phyloP scores from a whole-genome alignment of 1,140 invertebrate species.

The Aradophagus sp. region DNA sequence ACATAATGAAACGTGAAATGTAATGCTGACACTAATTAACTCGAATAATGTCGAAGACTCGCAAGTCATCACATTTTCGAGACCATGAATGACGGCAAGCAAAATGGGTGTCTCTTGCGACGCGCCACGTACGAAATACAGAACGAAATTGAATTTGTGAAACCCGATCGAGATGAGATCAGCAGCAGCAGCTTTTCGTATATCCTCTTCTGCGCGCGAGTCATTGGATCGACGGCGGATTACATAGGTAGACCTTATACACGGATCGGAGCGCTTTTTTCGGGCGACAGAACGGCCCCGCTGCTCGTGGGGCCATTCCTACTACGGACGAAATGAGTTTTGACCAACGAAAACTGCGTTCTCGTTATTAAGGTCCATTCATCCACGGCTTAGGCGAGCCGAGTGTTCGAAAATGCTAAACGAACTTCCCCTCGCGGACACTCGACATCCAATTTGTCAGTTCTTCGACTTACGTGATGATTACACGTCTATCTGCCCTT shows the following conservation, averaged over 20 bases:
- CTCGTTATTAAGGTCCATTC: conserved; percentile 69
- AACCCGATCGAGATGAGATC: too few relatives aligned
- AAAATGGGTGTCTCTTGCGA: too few relatives aligned
- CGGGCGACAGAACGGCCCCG: conserved; percentile 23
- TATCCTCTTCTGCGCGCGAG: conserved; percentile 51
- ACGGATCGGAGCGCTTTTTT: conserved; percentile 53
- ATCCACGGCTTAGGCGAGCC: conserved; percentile 57
- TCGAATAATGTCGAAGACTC: too few relatives aligned
- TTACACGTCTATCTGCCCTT: conserved; percentile 53
- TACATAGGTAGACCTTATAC: conserved; percentile 48
- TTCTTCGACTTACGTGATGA: conserved; percentile 52
- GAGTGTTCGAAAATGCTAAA: conserved; percentile 60
- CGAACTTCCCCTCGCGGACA: conserved; percentile 29
- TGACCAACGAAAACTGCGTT: conserved; percentile 54
- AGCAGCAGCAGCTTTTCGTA: too few relatives aligned
- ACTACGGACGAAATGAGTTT: conserved; percentile 38
- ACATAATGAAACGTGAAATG: too few relatives aligned
- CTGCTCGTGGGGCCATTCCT: conserved; percentile 11
- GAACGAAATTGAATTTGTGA: too few relatives aligned
- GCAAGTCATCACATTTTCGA: too few relatives aligned
- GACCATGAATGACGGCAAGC: too few relatives aligned
- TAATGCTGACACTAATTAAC: too few relatives aligned
- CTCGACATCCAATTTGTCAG: conserved; percentile 59
- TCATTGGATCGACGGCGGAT: conserved; percentile 46
- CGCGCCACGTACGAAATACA: too few relatives aligned